A percentile compares a stretch with the other conserved stretches of the same genome.
phyloP scores from a whole-genome alignment of 2,113 vertebrate species.

The Rostratula benghalensis region DNA sequence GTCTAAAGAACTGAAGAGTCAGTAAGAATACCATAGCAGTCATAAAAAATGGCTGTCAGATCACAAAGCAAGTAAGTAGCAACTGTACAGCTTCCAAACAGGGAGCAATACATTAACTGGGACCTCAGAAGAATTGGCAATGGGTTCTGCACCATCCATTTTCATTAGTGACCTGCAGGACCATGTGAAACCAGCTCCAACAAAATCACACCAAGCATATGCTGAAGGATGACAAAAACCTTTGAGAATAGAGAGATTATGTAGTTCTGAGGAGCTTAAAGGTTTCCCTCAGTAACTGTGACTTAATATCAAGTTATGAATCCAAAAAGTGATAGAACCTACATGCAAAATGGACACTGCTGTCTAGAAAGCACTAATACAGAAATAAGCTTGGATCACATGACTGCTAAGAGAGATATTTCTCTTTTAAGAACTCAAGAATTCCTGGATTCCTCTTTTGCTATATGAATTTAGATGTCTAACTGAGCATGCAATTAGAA shows the following conservation, averaged over 20 bases:
- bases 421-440: background rate
- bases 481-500: background rate
- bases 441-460: background rate
- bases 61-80: background rate
- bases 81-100: background rate
- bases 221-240: background rate
- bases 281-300: background rate
- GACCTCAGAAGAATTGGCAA: background rate
- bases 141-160: background rate
- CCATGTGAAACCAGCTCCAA: background rate
- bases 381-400: background rate
- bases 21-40: background rate
- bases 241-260: background rate
- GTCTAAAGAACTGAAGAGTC: background rate
- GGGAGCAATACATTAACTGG: background rate
- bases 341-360: background rate
- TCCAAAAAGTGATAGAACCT: background rate
- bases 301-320: background rate
- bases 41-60: background rate
- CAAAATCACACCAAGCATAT: background rate
- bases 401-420: background rate
- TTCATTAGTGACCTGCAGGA: background rate
- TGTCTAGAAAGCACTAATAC: background rate
- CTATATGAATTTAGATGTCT: background rate
- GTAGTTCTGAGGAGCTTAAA: constrained; percentile 6